Conservation (phyloP, 2,797 vertebrate genomes). For the Chloroceryle inda region DNA sequence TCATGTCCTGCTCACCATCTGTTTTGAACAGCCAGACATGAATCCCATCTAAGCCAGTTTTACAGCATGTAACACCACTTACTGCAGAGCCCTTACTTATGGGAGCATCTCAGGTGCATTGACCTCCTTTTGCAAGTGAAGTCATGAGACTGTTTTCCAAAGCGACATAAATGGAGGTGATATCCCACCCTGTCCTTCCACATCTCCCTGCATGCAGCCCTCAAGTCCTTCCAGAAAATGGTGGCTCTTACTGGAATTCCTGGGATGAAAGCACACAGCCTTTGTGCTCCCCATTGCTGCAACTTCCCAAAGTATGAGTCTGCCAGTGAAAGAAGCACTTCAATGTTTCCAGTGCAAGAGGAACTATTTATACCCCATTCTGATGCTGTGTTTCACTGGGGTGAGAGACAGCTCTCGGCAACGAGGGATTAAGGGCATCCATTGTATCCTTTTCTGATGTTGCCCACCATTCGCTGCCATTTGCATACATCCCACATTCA, state of each 20-base stretch:
- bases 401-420: not conserved
- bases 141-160: rapidly evolving
- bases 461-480: not conserved
- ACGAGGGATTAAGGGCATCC: slow-evolving; percentile 39
- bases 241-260: not conserved
- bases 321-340: not conserved
- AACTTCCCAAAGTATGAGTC: not conserved
- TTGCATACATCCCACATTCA: slow-evolving; percentile 28
- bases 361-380: not conserved
- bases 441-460: slow-evolving; percentile 39
- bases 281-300: not conserved
- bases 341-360: not conserved
- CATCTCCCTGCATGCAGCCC: not conserved
- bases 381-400: not conserved
- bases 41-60: not conserved
- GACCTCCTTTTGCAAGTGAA: not conserved
- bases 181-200: not conserved
- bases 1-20: rapidly evolving
- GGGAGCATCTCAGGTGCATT: not conserved
- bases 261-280: not conserved
- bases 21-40: rapidly evolving
- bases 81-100: not conserved
- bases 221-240: not conserved
- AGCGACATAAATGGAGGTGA: not conserved
- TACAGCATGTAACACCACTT: not conserved